phyloP scores from a whole-genome alignment of 2,888 invertebrate genomes.

The Alitta virens region DNA sequence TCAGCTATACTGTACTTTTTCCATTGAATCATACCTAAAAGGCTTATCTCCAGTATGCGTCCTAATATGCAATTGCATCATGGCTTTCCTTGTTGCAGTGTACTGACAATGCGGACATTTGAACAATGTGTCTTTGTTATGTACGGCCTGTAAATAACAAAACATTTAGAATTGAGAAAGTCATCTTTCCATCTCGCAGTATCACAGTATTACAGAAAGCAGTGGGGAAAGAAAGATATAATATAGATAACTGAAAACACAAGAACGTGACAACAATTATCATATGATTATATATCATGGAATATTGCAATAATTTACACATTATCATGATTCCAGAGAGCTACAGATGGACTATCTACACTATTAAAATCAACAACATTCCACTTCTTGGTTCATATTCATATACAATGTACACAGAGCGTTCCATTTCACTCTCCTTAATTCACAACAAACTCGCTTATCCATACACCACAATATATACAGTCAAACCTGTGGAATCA shows the following conservation, averaged over 20 bases:
- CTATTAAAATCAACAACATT: not conserved
- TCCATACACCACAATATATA: no score
- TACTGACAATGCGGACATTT: slow-evolving; percentile 70
- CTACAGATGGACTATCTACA: not conserved
- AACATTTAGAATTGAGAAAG: not conserved
- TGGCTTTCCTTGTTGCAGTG: slow-evolving; percentile 66
- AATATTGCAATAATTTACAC: not conserved
- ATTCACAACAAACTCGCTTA: no score
- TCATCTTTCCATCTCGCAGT: no score
- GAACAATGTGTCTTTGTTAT: slow-evolving; percentile 68
- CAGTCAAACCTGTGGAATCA: no score
- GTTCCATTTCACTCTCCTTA: not conserved
- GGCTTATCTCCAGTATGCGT: slow-evolving; percentile 77
- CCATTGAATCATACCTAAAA: slow-evolving; percentile 63
- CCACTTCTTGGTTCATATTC: not conserved
- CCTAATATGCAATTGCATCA: slow-evolving; percentile 68
- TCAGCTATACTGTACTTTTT: no score
- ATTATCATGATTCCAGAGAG: not conserved
- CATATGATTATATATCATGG: not conserved
- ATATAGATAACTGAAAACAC: no score
- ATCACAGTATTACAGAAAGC: no score
- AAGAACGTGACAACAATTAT: no score
- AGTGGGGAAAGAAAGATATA: no score
- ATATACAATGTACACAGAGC: not conserved
- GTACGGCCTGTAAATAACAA: slow-evolving; percentile 58